Conservation (phyloP, 2,113 vertebrate genomes). For the Orientallactaga bullata region DNA sequence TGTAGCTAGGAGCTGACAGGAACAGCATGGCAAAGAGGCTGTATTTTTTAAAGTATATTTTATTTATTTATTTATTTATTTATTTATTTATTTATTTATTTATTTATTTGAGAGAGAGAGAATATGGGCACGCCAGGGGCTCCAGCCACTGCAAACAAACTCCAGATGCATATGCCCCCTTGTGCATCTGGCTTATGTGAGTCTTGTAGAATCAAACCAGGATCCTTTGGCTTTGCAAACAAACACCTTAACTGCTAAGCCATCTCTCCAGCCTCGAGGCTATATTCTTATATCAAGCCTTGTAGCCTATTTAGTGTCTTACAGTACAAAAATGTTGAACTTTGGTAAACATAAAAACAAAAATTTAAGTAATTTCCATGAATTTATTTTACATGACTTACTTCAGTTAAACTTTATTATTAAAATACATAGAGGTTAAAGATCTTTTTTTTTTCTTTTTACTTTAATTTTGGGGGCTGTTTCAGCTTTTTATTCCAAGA, state of each 20-base stretch:
- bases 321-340: not conserved
- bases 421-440: not conserved
- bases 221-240: too few species aligned
- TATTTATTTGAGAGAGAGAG: too few species aligned
- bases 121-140: too few species aligned
- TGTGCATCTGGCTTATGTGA: too few species aligned
- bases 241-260: too few species aligned
- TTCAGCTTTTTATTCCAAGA: conserved; percentile 51
- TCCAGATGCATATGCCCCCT: too few species aligned
- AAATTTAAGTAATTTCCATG: not conserved
- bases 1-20: not conserved
- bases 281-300: not conserved
- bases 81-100: too few species aligned
- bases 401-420: conserved; percentile 41
- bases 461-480: not conserved
- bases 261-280: too few species aligned
- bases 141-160: too few species aligned
- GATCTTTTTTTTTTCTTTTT: conserved; percentile 24
- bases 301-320: not conserved
- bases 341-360: conserved; percentile 35
- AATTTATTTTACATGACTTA: not conserved
- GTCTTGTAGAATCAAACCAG: too few species aligned
- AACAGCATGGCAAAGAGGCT: not conserved
- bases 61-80: too few species aligned
- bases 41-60: too few species aligned